Base-by-base conservation (phyloP, 2,888 invertebrate genomes). In the Psylliodes chrysocephalus region DNA sequence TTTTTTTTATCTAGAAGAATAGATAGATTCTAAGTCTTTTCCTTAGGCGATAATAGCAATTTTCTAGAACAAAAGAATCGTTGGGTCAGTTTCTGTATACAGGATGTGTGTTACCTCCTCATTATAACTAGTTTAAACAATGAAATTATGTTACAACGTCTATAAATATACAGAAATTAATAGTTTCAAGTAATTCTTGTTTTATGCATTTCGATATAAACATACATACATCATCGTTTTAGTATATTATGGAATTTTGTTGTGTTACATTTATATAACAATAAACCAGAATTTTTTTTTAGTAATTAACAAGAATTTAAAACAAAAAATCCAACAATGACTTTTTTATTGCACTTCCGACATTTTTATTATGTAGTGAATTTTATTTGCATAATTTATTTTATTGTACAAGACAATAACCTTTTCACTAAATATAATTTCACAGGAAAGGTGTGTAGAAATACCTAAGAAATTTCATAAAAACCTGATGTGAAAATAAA, bases 41-140 rank as follows among this genome's bases (percentile, higher is more conserved):
- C 44, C 19, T 10, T 17, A 44, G 44, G 44, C 44, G 17, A 44
- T 44, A 19, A 17, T 44, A 19, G 18, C 44, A 44, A 44, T 44
- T 44, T 44, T 44, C 44, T 44, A 44, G 44, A 44, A 44, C 44
- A 44, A 44, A 44, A 44, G 44, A 44, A 44, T 19, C 44, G 17
- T 44, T 44, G 44, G 44, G 44, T 44, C 44, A 44, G 44, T 44
- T 19, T 44, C 44, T 6, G 12, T 40, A 17, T 12, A 40, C n/a
- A n/a, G n/a, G n/a, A n/a, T n/a, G 40, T 10, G 12, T 40, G 40
- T 40, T 40, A 12, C 14, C 12, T 40, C 40, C 40, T 7, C 40
- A 40, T 40, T 40, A 40, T n/a, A n/a, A 40, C 40, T 40, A 40
- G 40, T 40, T 40, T 40, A 17, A 40, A n/a, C 12, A 40, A 40